Evolutionary conservation across 2,113 vertebrate species (phyloP).

Genomic region (Galbula dea): DNA sequence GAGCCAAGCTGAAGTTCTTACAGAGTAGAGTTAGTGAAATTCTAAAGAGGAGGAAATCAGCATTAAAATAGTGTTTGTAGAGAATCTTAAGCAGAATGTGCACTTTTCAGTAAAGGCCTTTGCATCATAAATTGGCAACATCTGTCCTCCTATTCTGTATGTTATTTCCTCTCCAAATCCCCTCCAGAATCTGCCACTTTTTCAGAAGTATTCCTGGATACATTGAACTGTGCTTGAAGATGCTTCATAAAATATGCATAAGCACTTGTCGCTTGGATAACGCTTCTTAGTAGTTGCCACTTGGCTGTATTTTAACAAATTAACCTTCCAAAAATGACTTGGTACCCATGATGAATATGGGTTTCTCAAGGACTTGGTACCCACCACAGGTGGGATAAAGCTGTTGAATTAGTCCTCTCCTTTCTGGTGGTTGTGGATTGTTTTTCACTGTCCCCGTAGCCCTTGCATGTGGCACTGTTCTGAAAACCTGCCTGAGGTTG

Average conservation of each 20-base stretch:
- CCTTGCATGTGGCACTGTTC: neutral
- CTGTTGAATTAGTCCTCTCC: neutral
- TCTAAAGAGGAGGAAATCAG: slow-evolving; percentile 64
- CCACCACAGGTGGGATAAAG: neutral
- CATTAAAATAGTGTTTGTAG: slow-evolving; percentile 54
- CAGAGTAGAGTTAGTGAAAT: slow-evolving; percentile 51
- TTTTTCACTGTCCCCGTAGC: neutral
- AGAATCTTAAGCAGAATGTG: slow-evolving; percentile 63
- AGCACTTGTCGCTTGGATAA: slow-evolving; percentile 14
- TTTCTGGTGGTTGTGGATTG: neutral
- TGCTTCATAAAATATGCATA: slow-evolving; percentile 65
- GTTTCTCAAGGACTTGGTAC: neutral
- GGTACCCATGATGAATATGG: neutral
- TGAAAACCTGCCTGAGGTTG: neutral
- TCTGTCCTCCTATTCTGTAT: slow-evolving; percentile 63
- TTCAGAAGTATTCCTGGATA: slow-evolving; percentile 61
- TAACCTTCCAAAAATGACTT: neutral
- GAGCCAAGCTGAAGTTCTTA: slow-evolving; percentile 61
- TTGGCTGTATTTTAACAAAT: neutral
- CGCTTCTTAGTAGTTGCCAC: neutral
- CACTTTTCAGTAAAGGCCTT: slow-evolving; percentile 49
- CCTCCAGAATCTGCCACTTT: slow-evolving; percentile 49
- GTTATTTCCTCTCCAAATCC: slow-evolving; percentile 65
- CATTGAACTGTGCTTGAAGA: slow-evolving; percentile 43
- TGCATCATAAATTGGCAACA: slow-evolving; percentile 62